Percentiles rank a stretch among this genome's conserved stretches.
Conservation (phyloP, 2,113 vertebrate species). For the Rhinogobius similis region DNA sequence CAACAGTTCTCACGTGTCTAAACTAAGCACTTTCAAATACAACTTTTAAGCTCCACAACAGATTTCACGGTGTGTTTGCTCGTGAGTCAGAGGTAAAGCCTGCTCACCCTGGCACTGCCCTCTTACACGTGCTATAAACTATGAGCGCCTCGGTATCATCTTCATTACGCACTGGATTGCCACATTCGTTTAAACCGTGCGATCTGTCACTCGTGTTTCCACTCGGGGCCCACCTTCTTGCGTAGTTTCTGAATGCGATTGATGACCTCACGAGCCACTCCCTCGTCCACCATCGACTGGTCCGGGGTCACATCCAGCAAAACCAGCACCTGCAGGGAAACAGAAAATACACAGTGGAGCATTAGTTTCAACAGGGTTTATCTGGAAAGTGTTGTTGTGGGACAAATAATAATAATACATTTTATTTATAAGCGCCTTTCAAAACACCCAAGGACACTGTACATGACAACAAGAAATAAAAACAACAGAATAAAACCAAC, state of each 20-base stretch:
- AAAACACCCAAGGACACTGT: too few species aligned
- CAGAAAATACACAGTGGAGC: neutral
- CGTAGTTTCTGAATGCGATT: constrained; percentile 98
- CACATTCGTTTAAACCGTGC: constrained; percentile 47
- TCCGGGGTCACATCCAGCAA: constrained; percentile 92
- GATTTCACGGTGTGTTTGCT: neutral
- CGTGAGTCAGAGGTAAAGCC: constrained; percentile 14
- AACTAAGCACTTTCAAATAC: too few species aligned
- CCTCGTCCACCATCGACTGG: constrained; percentile 95
- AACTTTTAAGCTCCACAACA: neutral
- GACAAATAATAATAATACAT: too few species aligned
- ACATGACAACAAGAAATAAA: too few species aligned
- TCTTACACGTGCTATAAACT: constrained; percentile 22
- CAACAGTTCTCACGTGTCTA: too few species aligned
- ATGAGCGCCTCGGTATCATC: constrained; percentile 19
- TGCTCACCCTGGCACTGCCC: constrained; percentile 22
- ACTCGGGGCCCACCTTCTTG: constrained; percentile 85
- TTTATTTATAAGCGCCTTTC: too few species aligned
- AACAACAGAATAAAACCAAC: too few species aligned
- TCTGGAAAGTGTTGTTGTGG: too few species aligned
- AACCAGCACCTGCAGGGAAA: constrained; percentile 83
- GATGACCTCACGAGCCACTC: constrained; percentile 94
- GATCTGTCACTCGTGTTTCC: constrained; percentile 41
- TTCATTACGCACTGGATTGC: constrained; percentile 53
- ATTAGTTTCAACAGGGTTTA: neutral